Conservation (phyloP, 1,140 invertebrate species). For the Hylyphantes graminicola region DNA sequence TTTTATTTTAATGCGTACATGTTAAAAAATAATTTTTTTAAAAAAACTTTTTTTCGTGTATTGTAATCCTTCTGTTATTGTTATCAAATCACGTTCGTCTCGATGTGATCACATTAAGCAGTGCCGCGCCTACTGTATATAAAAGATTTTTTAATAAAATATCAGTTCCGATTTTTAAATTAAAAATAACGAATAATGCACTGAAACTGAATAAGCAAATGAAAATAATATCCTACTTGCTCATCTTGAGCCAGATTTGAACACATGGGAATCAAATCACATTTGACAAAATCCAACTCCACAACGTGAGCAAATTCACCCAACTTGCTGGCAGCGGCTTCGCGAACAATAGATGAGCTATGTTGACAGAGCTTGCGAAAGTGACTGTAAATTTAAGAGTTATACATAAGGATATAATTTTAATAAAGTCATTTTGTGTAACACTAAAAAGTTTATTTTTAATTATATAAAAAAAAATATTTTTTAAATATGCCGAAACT, state of each 20-base stretch:
- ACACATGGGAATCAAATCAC: slow-evolving; percentile 97
- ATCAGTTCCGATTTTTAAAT: not conserved
- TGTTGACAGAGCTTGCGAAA: slow-evolving; percentile 97
- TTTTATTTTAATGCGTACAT: too few species aligned
- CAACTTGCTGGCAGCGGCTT: slow-evolving; percentile 97
- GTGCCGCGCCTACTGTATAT: too few species aligned
- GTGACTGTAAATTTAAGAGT: slow-evolving; percentile 72
- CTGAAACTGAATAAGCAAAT: not conserved
- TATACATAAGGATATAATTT: slow-evolving; percentile 44
- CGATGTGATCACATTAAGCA: too few species aligned
- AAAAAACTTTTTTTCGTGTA: too few species aligned
- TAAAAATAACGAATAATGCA: not conserved
- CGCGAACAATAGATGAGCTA: slow-evolving; percentile 98
- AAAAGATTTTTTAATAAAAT: too few species aligned
- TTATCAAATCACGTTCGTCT: too few species aligned
- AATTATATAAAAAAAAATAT: too few species aligned
- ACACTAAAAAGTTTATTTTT: too few species aligned
- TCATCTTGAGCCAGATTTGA: slow-evolving; percentile 93
- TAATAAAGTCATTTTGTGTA: not conserved
- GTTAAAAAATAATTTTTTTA: too few species aligned
- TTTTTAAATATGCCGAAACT: too few species aligned
- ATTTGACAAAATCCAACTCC: slow-evolving; percentile 95
- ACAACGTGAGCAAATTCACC: slow-evolving; percentile 99
- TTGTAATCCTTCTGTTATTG: too few species aligned
- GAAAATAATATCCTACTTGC: slow-evolving; percentile 75